Percentiles rank a stretch among this genome's conserved stretches.
These are phyloP conservation scores for Pelodiscus sinensis DNA, from an alignment of 2,113 vertebrate species.

Conservation along the genomic window DNA sequence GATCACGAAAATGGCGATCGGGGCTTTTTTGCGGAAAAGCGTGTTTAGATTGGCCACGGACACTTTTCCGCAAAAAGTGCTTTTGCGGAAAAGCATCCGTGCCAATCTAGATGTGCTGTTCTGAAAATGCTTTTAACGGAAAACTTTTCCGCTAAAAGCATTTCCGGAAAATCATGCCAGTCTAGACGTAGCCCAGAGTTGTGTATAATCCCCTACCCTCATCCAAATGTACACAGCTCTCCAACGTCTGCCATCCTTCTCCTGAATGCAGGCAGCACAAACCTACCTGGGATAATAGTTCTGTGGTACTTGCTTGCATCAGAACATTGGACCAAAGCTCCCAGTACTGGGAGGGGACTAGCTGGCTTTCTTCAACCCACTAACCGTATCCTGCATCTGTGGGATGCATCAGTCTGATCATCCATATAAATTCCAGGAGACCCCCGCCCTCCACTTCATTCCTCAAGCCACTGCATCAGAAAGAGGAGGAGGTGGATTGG, in stretches of 20 bases:
- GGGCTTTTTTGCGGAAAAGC: too few relatives aligned
- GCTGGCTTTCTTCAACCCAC: not conserved
- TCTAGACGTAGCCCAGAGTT: too few relatives aligned
- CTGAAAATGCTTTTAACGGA: too few relatives aligned
- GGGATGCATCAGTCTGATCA: not conserved
- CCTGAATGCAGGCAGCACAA: not conserved
- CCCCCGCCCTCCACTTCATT: fast-evolving
- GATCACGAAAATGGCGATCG: too few relatives aligned
- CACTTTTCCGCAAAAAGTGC: too few relatives aligned
- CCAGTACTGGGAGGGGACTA: not conserved
- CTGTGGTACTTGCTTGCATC: not conserved
- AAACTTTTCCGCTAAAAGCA: too few relatives aligned
- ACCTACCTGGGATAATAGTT: not conserved
- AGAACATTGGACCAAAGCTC: not conserved
- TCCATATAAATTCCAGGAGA: not conserved
- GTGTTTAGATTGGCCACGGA: too few relatives aligned
- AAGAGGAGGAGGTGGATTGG: not conserved
- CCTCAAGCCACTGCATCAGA: not conserved
- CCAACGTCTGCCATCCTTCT: not conserved
- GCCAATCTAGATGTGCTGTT: too few relatives aligned
- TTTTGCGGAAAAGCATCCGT: too few relatives aligned
- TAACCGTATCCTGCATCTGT: not conserved
- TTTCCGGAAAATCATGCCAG: too few relatives aligned
- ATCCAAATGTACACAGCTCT: not conserved
- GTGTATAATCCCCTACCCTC: not conserved